Evolutionary conservation across 2,113 vertebrate genomes (phyloP).

Genomic region (Zosterops lateralis): DNA sequence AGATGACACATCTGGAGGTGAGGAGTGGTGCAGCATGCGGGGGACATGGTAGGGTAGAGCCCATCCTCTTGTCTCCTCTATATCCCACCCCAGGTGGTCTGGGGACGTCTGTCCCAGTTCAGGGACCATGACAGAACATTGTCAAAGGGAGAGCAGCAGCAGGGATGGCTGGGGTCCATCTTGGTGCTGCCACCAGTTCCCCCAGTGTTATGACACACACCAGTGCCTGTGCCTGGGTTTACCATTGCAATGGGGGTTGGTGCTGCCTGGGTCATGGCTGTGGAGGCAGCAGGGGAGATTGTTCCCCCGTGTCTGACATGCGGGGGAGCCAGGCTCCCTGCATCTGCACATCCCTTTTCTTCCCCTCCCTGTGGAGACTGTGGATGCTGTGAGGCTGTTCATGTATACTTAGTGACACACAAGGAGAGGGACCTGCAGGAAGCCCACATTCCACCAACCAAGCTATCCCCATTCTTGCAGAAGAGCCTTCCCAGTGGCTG

Average conservation of each 20-base stretch:
- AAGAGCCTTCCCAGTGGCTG: constrained; percentile 64
- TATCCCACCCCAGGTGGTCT: not conserved
- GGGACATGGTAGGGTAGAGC: not conserved
- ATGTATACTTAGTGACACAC: not conserved
- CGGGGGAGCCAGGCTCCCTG: not conserved
- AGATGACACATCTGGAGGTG: constrained; percentile 77
- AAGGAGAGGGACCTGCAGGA: accelerated
- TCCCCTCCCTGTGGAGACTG: accelerated
- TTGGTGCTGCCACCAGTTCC: not conserved
- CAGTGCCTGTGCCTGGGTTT: not conserved
- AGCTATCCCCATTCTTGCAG: not conserved
- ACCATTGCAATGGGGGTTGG: not conserved
- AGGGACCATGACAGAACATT: not conserved
- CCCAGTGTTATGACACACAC: not conserved
- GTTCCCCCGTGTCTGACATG: not conserved
- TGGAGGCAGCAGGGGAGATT: not conserved
- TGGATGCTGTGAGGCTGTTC: not conserved
- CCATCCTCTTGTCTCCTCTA: accelerated
- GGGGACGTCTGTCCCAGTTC: not conserved
- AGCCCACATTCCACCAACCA: accelerated
- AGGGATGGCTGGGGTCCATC: not conserved
- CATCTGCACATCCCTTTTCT: not conserved
- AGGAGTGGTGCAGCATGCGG: not conserved
- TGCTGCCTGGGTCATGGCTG: not conserved
- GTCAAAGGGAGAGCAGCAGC: not conserved